These are phyloP conservation scores for Halictus ligatus DNA, from an alignment of 2,888 invertebrate genomes.

Conservation along the genomic window DNA sequence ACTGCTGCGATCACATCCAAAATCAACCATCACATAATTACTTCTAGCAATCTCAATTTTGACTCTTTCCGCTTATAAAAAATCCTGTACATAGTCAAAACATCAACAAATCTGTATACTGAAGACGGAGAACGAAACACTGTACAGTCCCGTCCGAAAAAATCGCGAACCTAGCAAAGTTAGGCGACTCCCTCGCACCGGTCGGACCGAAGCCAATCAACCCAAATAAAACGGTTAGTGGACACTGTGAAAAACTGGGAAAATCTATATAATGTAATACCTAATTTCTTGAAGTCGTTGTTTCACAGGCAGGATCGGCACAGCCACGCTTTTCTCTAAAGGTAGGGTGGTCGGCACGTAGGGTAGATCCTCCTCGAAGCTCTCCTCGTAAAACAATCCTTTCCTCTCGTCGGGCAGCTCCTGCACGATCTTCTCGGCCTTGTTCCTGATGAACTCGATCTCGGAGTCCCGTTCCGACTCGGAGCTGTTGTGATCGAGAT, in stretches of 20 bases:
- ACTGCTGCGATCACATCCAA: too few species aligned
- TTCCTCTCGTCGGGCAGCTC: slow-evolving; percentile 89
- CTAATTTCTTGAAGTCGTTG: slow-evolving; percentile 86
- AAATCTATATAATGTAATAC: too few species aligned
- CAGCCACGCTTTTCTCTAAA: slow-evolving; percentile 91
- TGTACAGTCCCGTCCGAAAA: not conserved
- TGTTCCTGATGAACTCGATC: slow-evolving; percentile 84
- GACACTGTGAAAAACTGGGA: not conserved
- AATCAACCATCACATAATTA: too few species aligned
- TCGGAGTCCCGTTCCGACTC: slow-evolving; percentile 91
- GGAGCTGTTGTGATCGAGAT: slow-evolving; percentile 85
- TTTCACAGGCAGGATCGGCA: slow-evolving; percentile 93
- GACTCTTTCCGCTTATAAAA: too few species aligned
- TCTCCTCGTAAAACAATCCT: slow-evolving; percentile 92
- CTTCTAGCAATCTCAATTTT: too few species aligned
- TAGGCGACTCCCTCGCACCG: not conserved
- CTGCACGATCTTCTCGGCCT: slow-evolving; percentile 86
- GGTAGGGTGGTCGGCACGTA: slow-evolving; percentile 96
- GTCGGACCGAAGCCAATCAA: not conserved
- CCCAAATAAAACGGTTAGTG: not conserved
- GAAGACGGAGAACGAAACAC: not conserved
- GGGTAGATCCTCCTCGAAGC: slow-evolving; percentile 93
- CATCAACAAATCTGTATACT: too few species aligned
- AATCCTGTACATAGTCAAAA: too few species aligned
- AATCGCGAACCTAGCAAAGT: not conserved